Evolutionary conservation across 2,113 vertebrate species (phyloP), one percentile per base, ranked within the genome.

Genomic region (Neoarius graeffei): DNA sequence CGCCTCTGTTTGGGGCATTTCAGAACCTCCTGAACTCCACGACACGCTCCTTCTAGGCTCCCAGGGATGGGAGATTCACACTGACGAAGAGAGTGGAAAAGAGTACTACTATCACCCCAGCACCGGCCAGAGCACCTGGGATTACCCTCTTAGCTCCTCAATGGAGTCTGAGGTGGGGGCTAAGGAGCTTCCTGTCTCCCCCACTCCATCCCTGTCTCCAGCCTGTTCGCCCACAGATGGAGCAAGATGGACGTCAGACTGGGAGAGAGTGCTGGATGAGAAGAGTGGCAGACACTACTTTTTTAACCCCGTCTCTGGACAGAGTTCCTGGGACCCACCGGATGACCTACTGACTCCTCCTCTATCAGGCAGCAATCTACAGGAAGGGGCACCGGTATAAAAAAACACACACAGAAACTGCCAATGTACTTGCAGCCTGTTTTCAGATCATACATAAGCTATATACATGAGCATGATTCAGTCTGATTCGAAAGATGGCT

Each of bases 51-150:
- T 60, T 73, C 89, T 88, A 8, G 91, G 93, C 86, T 85, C 87
- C 9, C 91, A 89, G 0, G 95, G 91, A 91, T 99, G 98, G 98
- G 97, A 99, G 93, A 96, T 96, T 4, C 97, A 98, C 91, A 95
- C 92, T 67, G 98, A 99, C 90, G 67, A 93, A 0, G 94, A 90
- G 1, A 98, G 95, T 9, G 98, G 98, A 48, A 97, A 94, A 64
- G 95, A 95, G 88, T 99, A 97, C 92, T 99, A 97, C 92, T 98
- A 97, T 91, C 97, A 99, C 91, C 94, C 96, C 0, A 85, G 90
- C 84, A 97, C 97, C 0, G 97, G 97, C 0, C 95, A 93, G 81
- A 97, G 97, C 88, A 99, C 97, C 62, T 99, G 98, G 98, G 97
- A 99, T 8, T 95, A 93, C 67, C 98, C 98, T 0, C 60, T 91